These are phyloP conservation scores for Cryptus armator DNA, from an alignment of 2,888 invertebrate species.

Conservation along the genomic window DNA sequence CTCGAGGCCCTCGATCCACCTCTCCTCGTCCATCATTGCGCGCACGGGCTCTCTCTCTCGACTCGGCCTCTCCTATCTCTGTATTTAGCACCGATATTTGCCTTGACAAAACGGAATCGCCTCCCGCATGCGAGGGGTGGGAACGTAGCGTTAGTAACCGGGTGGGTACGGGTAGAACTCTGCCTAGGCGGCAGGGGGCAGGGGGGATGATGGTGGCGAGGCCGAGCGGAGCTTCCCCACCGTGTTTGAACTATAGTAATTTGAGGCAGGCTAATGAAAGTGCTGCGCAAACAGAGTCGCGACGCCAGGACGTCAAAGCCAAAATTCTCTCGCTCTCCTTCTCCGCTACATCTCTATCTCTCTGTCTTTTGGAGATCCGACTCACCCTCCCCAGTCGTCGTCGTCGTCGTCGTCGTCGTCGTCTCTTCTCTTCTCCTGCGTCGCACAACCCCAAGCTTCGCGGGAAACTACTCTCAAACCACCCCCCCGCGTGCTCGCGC, in stretches of 20 bases:
- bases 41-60: not conserved
- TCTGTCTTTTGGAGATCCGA: slow-evolving; percentile 62
- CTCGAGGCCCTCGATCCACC: slow-evolving; percentile 24
- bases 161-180: slow-evolving; percentile 18
- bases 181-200: slow-evolving; percentile 33
- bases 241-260: slow-evolving; percentile 84
- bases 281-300: slow-evolving; percentile 84
- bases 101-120: slow-evolving; percentile 82
- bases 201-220: slow-evolving; percentile 66
- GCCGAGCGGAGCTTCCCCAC: slow-evolving; percentile 67
- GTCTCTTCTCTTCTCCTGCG: slow-evolving; percentile 45
- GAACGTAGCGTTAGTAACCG: slow-evolving; percentile 49
- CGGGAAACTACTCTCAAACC: slow-evolving; percentile 16
- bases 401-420: slow-evolving; percentile 35
- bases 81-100: slow-evolving; percentile 79
- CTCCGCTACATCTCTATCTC: slow-evolving; percentile 44
- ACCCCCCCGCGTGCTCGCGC: not conserved
- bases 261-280: slow-evolving; percentile 84
- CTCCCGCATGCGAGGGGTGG: slow-evolving; percentile 72
- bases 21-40: slow-evolving; percentile 9
- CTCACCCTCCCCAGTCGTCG: not conserved
- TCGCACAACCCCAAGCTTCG: slow-evolving; percentile 42
- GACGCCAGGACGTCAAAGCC: slow-evolving; percentile 83
- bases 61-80: slow-evolving; percentile 59
- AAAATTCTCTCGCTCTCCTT: slow-evolving; percentile 76